Conservation (phyloP, 2,113 vertebrate species). For the Etia nguti region DNA sequence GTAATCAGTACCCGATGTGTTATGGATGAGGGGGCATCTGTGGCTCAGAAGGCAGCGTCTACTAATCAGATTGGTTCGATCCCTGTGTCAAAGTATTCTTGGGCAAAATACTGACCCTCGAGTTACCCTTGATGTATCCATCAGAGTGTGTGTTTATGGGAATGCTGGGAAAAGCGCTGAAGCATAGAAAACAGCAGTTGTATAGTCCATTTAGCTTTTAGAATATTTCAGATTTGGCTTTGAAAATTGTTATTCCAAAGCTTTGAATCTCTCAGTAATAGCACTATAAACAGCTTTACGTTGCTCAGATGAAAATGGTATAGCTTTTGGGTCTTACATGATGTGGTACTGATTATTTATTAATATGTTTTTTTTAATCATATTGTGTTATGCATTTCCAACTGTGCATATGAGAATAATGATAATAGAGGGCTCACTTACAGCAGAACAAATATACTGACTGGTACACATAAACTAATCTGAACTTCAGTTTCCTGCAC, state of each 20-base stretch:
- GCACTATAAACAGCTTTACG: rapidly evolving
- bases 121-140: neutral
- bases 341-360: neutral
- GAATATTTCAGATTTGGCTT: neutral
- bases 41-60: neutral
- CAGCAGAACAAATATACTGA: neutral
- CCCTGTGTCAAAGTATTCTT: rapidly evolving
- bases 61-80: neutral
- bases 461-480: neutral
- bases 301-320: neutral
- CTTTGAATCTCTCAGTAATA: neutral
- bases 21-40: neutral
- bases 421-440: neutral
- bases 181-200: neutral
- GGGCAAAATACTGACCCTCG: neutral
- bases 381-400: neutral
- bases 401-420: neutral
- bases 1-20: neutral
- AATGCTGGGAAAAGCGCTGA: neutral
- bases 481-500: neutral
- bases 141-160: neutral
- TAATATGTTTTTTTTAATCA: neutral
- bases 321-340: neutral
- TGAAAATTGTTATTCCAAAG: neutral
- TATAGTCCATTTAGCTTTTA: neutral